Conservation (phyloP, 2,888 invertebrate genomes). For the Pollenia labialis region DNA sequence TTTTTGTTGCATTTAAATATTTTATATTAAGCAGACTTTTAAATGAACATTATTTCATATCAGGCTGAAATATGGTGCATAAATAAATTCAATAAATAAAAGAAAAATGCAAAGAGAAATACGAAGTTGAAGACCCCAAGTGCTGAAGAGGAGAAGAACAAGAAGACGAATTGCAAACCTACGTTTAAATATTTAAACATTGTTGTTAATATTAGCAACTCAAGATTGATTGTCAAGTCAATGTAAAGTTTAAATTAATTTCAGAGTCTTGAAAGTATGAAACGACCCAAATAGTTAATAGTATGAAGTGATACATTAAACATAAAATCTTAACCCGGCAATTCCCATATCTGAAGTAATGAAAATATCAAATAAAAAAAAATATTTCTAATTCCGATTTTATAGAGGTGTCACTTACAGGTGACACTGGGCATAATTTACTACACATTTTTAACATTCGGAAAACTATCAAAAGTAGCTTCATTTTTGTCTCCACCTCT, state of each 20-base stretch:
- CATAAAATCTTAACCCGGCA: too few relatives aligned
- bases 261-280: slow-evolving; percentile 16
- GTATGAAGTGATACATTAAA: too few relatives aligned
- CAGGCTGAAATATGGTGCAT: slow-evolving; percentile 31
- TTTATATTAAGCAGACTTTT: not conserved
- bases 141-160: not conserved
- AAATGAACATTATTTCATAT: slow-evolving; percentile 26
- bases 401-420: too few relatives aligned
- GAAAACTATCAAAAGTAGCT: too few relatives aligned
- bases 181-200: slow-evolving; percentile 29
- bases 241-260: not conserved
- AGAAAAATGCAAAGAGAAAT: not conserved
- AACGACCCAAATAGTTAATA: not conserved
- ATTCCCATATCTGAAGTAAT: too few relatives aligned
- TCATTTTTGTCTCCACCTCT: too few relatives aligned
- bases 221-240: slow-evolving; percentile 64
- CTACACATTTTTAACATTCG: too few relatives aligned
- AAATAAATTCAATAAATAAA: slow-evolving; percentile 43
- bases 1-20: slow-evolving; percentile 2
- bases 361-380: too few relatives aligned
- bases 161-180: slow-evolving; percentile 26
- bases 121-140: slow-evolving; percentile 5
- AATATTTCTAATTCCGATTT: too few relatives aligned
- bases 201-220: slow-evolving; percentile 29
- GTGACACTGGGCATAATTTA: too few relatives aligned